Evolutionary conservation across 2,113 vertebrate genomes (phyloP), one percentile per base, ranked within the genome.

Genomic region (Chaenocephalus aceratus): DNA sequence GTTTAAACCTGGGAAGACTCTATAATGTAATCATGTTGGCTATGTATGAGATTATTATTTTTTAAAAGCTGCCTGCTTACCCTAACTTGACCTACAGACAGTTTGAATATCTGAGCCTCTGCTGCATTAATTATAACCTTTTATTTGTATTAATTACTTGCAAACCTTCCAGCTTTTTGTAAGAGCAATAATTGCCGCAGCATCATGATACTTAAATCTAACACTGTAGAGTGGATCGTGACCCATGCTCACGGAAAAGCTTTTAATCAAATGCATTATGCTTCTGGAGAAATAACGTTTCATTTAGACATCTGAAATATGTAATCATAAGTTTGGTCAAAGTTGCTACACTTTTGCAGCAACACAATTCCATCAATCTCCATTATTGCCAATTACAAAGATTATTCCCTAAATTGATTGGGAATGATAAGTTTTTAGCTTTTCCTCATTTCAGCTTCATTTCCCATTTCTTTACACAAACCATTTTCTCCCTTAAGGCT

Each of bases 331-430:
- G 46, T 67, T 72, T 64, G 56, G 26, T 68, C 18, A 66, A 45
- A 30, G 36, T 11, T 21, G 18, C 18, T 30, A 5, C 67, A 66
- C 63, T 46, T 62, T 49, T 45, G 18, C 16, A 1, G 14, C 57
- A 60, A 54, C 46, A 56, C 61, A 61, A 36, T 83, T 76, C 46
- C 62, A 88, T 66, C 75, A 61, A 84, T 82, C 59, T 82, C 15
- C 21, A 70, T 80, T 30, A 51, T 7, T 61, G 57, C 57, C 79
- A 73, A 82, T 70, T 23, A 48, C 12, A 41, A 41, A 13, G 46
- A 81, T 60, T 77, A 61, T 79, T 78, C 75, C 64, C 7, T 53
- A 51, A 84, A 75, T 26, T 86, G 67, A 85, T 59, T 57, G 59
- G 59, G 57, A 72, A 49, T 15, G 41, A 84, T 82, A 77, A 6